Evolutionary conservation across 2,113 vertebrate genomes (phyloP), one percentile per base, ranked within the genome.

Genomic region (Tachysurus vachellii): DNA sequence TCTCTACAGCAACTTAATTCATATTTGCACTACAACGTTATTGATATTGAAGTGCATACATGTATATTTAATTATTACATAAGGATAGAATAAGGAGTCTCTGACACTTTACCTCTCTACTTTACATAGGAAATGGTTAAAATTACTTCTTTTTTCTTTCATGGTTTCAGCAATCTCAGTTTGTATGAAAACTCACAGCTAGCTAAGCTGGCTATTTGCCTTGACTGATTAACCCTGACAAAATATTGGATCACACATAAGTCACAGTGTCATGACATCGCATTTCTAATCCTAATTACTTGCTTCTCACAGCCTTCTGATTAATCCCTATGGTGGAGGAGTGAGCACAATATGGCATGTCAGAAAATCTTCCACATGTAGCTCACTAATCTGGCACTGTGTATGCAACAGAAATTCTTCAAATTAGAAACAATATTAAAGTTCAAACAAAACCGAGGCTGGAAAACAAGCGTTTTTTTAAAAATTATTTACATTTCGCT

Each of bases 261-360:
- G 19, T 21, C 31, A 42, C 36, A 14, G 47, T 50, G 23, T 76
- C 73, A 76, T 53, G 47, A 53, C 23, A 53, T 79, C 4, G 56
- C n/a, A 79, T 56, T 54, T 50, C 76, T 31, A 54, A 79, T 7
- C n/a, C n/a, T 56, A 28, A 79, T 79, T n/a, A 77, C n/a, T 54
- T 54, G 44, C 71, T 44, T 76, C 44, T 50, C 36, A 76, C 23
- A 50, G 73, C 44, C 47, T 14, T 7, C 73, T n/a, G 73, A 50
- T 53, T 75, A 75, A 50, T 75, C 42, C 71, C 71, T 26, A 4
- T 75, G 71, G 71, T 26, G 19, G 71, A 71, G 7, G 19, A 23
- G 10, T 23, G 1, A 76, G 23, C 73, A 76, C 73, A 76, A 50
- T 44, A 50, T 9, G 47, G 21, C 44, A 23, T 50, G 23, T 76